Base-by-base conservation (phyloP, 2,888 invertebrate species). In the Ophonus ardosiacus region DNA sequence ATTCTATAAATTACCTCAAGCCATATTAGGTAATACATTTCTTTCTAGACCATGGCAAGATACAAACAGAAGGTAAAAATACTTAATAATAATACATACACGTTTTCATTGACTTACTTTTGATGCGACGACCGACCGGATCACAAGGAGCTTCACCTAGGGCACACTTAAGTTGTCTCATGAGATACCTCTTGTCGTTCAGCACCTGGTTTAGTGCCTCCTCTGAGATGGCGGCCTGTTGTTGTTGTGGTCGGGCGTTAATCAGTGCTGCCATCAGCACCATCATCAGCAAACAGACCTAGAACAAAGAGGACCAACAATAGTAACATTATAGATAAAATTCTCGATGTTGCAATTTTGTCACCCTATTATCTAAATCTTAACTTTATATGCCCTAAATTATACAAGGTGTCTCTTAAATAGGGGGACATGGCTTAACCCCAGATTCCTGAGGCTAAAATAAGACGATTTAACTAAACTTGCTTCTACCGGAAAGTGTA, bases 121-220 rank as follows among this genome's bases (percentile, higher is more conserved):
- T 96, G 17, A 96, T 91, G 87, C 95, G 92, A 87, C 94, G 93
- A 84, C 96, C 96, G 51, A 96, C 94, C 0, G 95, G 94, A 89
- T 96, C 96, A 87, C 96, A 96, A 0, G 95, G 94, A 0, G 93
- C 95, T 90, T 96, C 95, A 6, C 95, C 95, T 10, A 95, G 91
- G 8, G 95, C 95, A 89, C 96, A 96, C 90, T 95, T 95, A 81
- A 96, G 92, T 89, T 95, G 95, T 87, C 95, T 92, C 90, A 93
- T 93, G 86, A 96, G 93, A 88, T 95, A 96, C 71, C 95, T 92
- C 89, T 94, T 94, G 90, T 96, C 95, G 87, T 92, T 94, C 84
- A 96, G 92, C 0, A 95, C 95, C 65, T 93, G 93, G 59, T 96
- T 94, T 7, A 96, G 91, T 43, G 94, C 93, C 18, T 94, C 94